Percentiles rank a stretch among this genome's conserved stretches.
phyloP scores from a whole-genome alignment of 35 echinoderm and acorn worm species.

The Apostichopus californicus region DNA sequence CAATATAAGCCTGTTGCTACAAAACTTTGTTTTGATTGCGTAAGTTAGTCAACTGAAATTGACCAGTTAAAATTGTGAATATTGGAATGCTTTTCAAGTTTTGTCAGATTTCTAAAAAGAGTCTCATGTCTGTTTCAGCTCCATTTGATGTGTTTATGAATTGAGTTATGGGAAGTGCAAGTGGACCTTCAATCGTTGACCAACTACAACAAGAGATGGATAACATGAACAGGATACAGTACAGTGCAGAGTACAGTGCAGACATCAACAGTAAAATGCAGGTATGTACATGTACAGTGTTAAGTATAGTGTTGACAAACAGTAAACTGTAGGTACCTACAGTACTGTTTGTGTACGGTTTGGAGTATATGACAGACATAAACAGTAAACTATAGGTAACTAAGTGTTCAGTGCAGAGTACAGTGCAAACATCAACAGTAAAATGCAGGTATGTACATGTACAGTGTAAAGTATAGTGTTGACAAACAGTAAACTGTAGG shows the following conservation, averaged over 20 bases:
- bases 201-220: conserved; percentile 91
- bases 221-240: conserved; percentile 70
- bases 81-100: too few relatives aligned
- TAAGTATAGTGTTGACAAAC: neutral
- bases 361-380: too few relatives aligned
- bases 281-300: conserved; percentile 40
- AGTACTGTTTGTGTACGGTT: too few relatives aligned
- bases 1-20: too few relatives aligned
- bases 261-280: conserved; percentile 97
- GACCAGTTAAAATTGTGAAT: too few relatives aligned
- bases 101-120: neutral
- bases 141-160: neutral
- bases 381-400: neutral
- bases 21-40: too few relatives aligned
- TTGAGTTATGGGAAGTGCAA: conserved; percentile 62
- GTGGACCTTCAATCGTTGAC: conserved; percentile 45
- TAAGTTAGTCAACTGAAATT: too few relatives aligned
- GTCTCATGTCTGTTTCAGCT: neutral
- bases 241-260: conserved; percentile 69
- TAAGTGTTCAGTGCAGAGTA: conserved; percentile 60
- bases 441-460: conserved; percentile 79
- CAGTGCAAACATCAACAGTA: conserved; percentile 83
- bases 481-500: neutral
- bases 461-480: too few relatives aligned
- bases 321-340: neutral